Percentiles rank a stretch among this genome's conserved stretches.
Evolutionary conservation across 2,797 vertebrate genomes (phyloP).

Genomic region (Peromyscus eremicus): DNA sequence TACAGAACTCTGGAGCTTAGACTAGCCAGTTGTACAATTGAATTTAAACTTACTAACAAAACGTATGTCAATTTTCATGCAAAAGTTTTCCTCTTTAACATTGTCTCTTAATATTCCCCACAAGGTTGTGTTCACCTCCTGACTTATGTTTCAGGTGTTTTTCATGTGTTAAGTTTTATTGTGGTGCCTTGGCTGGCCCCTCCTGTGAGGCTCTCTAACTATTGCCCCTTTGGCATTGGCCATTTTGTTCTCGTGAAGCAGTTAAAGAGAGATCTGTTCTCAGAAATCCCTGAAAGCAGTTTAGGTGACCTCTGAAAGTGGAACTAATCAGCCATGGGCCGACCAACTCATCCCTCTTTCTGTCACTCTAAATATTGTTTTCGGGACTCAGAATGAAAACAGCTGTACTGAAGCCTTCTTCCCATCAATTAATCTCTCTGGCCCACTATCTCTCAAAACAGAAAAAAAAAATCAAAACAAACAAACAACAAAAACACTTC

Average conservation of each 20-base stretch:
- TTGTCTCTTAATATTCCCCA: not conserved
- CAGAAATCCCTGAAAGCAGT: not conserved
- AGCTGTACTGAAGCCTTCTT: not conserved
- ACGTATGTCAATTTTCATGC: not conserved
- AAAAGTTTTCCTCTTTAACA: not conserved
- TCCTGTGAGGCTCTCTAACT: too few relatives aligned
- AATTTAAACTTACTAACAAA: not conserved
- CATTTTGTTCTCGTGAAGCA: not conserved
- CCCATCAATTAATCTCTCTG: not conserved
- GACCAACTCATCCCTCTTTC: not conserved
- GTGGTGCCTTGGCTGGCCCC: too few relatives aligned
- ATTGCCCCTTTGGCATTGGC: too few relatives aligned
- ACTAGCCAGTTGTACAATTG: not conserved
- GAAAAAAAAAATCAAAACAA: not conserved
- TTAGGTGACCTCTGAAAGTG: not conserved
- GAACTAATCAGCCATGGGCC: too few relatives aligned
- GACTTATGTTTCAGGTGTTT: not conserved
- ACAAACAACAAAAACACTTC: not conserved
- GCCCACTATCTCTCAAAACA: not conserved
- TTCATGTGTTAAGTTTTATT: not conserved
- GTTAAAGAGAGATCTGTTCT: not conserved
- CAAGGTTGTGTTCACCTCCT: not conserved
- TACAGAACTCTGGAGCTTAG: not conserved
- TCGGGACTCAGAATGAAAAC: not conserved
- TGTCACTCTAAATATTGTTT: not conserved